These are phyloP conservation scores for Aptenodytes forsteri DNA, from an alignment of 2,113 vertebrate genomes.

Conservation along the genomic window DNA sequence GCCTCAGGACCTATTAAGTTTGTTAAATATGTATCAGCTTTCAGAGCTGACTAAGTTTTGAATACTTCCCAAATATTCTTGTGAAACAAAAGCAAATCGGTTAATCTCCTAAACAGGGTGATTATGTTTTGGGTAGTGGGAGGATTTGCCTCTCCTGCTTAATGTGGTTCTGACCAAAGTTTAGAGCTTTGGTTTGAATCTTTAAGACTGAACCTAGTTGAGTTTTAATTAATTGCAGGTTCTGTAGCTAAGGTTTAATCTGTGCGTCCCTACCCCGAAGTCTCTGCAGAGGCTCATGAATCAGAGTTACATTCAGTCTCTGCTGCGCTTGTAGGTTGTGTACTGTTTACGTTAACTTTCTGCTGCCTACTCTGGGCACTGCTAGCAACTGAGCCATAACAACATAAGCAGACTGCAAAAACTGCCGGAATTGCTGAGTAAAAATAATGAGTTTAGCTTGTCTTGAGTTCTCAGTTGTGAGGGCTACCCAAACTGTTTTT, in stretches of 20 bases:
- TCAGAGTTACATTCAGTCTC: background rate
- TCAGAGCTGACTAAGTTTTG: slow-evolving; percentile 19
- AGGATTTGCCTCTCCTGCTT: background rate
- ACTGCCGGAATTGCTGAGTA: background rate
- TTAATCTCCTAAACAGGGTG: background rate
- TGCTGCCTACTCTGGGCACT: background rate
- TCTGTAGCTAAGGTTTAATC: background rate
- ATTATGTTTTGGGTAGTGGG: background rate
- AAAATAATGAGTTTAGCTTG: background rate
- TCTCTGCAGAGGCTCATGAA: background rate
- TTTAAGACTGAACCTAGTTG: background rate
- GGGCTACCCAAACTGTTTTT: background rate
- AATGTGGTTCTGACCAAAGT: background rate
- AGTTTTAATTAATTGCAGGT: background rate
- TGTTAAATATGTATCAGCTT: slow-evolving; percentile 26
- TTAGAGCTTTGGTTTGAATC: background rate
- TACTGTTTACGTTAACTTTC: background rate
- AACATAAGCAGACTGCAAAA: background rate
- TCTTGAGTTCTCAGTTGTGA: background rate
- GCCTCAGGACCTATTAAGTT: slow-evolving; percentile 26
- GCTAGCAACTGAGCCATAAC: background rate
- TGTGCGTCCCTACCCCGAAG: background rate
- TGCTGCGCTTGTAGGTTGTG: background rate
- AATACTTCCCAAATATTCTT: background rate
- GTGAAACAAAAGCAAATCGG: slow-evolving; percentile 12